Conservation (phyloP, 2,113 vertebrate species). For the Bothrops jararaca region DNA sequence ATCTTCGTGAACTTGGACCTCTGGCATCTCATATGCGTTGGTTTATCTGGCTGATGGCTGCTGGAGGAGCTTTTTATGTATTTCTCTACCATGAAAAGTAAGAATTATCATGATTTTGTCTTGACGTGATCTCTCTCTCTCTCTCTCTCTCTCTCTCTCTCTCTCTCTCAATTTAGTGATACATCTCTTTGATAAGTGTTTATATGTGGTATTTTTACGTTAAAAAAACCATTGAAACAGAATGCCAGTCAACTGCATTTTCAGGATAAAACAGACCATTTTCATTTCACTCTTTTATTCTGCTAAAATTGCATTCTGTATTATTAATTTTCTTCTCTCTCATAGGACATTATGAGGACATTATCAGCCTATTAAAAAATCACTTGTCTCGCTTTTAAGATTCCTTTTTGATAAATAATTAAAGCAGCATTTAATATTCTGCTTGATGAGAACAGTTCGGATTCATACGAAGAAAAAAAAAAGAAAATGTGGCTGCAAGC, state of each 20-base stretch:
- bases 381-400: neutral
- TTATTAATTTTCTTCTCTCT: neutral
- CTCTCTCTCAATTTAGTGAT: neutral
- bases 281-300: neutral
- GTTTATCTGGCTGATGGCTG: slow-evolving; percentile 99
- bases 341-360: neutral
- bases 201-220: neutral
- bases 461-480: neutral
- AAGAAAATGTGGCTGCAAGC: neutral
- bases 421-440: neutral
- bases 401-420: slow-evolving; percentile 12
- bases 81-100: slow-evolving; percentile 98
- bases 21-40: slow-evolving; percentile 94
- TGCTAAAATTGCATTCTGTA: neutral
- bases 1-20: slow-evolving; percentile 94
- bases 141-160: neutral
- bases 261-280: neutral
- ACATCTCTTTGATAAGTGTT: neutral
- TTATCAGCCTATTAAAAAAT: neutral
- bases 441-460: neutral
- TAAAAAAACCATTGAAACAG: neutral
- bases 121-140: slow-evolving; percentile 19
- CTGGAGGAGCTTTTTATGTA: slow-evolving; percentile 92
- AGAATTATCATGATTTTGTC: slow-evolving; percentile 59
- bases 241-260: neutral